Evolutionary conservation across 2,797 vertebrate genomes (phyloP), one percentile per base, ranked within the genome.

Genomic region (Poecilia picta): DNA sequence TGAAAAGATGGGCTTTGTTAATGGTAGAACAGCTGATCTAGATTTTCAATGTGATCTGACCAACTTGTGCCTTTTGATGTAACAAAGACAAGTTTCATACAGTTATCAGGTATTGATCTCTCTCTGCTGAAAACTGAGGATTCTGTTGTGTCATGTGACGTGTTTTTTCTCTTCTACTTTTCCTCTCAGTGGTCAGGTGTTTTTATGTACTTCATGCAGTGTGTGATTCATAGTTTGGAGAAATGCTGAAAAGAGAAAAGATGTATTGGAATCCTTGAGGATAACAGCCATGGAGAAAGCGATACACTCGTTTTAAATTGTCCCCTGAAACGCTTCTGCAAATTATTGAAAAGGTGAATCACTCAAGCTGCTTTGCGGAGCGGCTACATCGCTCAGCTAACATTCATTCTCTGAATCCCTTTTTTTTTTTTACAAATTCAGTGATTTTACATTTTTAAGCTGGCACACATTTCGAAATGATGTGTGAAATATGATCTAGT

Each of bases 21-120:
- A 90, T 82, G 88, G 83, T 88, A 82, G 90, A 91, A 93, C 51
- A 53, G 8, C 88, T 90, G 89, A 91, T 93, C 83, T 89, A 85
- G 89, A 94, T 91, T 91, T 91, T 86, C 91, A 94, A 93, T 90
- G 90, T 93, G 91, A 95, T 91, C 95, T 94, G 96, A 97, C 97
- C 97, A 94, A 96, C 95, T 95, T 96, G 97, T 98, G 98, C 98
- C 98, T 98, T 98, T 97, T 93, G 95, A 95, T 95, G 87, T 94
- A 95, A 96, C 93, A 92, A 95, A 96, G 96, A 96, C 95, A 92
- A 94, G 91, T 94, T 95, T 91, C 94, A 92, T 91, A 95, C 91
- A 82, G 94, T 89, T 83, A 95, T 96, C 96, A 97, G 93, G 95
- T 96, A 94, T 81, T 89, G 91, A 94, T 94, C 90, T 94, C 92